Base-by-base conservation (phyloP, 2,888 invertebrate species). In the Yponomeuta malinellus region DNA sequence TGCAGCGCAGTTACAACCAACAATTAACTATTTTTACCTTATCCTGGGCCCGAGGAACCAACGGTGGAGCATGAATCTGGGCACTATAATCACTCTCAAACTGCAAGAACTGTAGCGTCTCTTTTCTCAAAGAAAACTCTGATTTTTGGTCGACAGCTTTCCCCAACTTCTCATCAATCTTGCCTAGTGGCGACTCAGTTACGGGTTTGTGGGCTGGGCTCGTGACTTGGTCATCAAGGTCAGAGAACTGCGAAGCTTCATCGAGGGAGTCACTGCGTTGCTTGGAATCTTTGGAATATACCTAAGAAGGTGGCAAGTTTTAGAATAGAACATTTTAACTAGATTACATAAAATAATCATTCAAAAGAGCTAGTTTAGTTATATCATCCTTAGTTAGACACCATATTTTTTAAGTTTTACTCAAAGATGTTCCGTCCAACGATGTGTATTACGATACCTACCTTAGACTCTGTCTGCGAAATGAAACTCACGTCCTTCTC, bases 381-480 rank as follows among this genome's bases (percentile, higher is more conserved):
- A 5, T 33, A 33, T 33, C 23, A 23, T 33, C 5, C 3, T 33
- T 5, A 33, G 33, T 33, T 33, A 33, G 43, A 43, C 43, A 5
- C 4, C 43, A 8, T 43, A 43, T 43, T 43, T 43, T 43, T 43
- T 1, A 8, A 43, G 43, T 6, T 8, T 43, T 8, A 8, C 43
- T 8, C 9, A 43, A 43, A 8, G 8, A 43, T 6, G 8, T 43
- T 43, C 9, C 0, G 43, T 43, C 23, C 23, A 23, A 23, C 23
- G 23, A 23, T 23, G 23, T 23, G 9, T 43, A 15, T 15, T 15
- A 59, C 15, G 1, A 4, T 70, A 70, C 63, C 74, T 81, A 91
- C 92, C 86, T 91, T 93, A 23, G 93, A 93, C 78, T 93, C 93
- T 71, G 92, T 91, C 79, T 92, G 92, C 5, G 93, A 92, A 59